These are phyloP conservation scores for Chamaea fasciata DNA, from an alignment of 2,113 vertebrate genomes.

Conservation along the genomic window DNA sequence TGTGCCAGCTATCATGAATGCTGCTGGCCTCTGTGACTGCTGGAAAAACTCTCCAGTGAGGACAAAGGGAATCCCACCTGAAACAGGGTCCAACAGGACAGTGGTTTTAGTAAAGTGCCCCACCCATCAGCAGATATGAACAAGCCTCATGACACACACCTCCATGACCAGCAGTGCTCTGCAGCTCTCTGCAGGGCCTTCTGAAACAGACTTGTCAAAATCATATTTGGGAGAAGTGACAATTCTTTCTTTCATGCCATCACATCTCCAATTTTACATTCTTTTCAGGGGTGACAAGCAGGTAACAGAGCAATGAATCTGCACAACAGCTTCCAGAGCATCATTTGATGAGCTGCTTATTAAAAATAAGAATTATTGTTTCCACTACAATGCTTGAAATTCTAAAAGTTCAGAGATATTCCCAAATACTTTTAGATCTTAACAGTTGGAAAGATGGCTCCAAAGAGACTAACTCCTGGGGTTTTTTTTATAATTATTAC, in stretches of 20 bases:
- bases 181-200: not conserved
- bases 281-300: not conserved
- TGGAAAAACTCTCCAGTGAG: slow-evolving; percentile 91
- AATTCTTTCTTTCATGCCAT: not conserved
- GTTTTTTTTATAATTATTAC: not conserved
- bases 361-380: not conserved
- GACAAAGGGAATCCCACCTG: slow-evolving; percentile 93
- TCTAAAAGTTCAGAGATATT: not conserved
- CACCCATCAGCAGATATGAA: not conserved
- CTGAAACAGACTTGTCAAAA: not conserved
- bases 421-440: not conserved
- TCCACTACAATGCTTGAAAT: not conserved
- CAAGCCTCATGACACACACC: fast-evolving
- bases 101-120: not conserved
- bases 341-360: fast-evolving
- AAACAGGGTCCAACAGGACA: not conserved
- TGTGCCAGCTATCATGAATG: slow-evolving; percentile 87
- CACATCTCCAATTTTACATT: not conserved
- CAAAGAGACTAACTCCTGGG: not conserved
- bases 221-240: not conserved
- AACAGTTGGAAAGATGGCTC: not conserved
- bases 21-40: slow-evolving; percentile 84
- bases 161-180: not conserved
- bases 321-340: not conserved
- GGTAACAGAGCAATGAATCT: not conserved